Conservation (phyloP, 2,113 vertebrate species). For the Lasiurus borealis region DNA sequence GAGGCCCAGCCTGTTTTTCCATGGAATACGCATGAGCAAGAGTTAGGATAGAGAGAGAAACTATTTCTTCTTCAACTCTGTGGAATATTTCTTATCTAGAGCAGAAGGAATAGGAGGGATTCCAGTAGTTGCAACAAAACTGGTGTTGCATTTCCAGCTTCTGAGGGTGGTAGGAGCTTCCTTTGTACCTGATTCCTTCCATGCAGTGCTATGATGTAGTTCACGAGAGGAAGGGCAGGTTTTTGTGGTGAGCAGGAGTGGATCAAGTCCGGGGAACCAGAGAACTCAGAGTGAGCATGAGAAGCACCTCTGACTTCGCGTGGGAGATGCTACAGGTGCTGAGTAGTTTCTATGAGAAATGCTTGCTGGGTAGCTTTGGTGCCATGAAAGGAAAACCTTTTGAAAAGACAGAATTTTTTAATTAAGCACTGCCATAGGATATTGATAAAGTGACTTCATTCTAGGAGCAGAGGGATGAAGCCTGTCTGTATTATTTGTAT, state of each 20-base stretch:
- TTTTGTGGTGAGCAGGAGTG: background rate
- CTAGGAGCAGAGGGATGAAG: background rate
- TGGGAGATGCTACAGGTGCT: background rate
- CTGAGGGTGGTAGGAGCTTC: background rate
- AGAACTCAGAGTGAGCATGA: background rate
- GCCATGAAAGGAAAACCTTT: background rate
- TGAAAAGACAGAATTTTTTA: conserved; percentile 24
- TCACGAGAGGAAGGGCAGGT: background rate
- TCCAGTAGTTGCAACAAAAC: background rate
- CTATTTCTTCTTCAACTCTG: background rate
- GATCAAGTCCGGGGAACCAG: background rate
- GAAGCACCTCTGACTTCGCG: background rate
- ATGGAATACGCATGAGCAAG: background rate
- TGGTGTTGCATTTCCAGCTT: background rate
- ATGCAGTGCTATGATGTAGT: background rate
- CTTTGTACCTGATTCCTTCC: background rate
- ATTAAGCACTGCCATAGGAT: background rate
- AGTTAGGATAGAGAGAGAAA: background rate
- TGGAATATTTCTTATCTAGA: background rate
- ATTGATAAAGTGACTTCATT: background rate
- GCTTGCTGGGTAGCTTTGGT: background rate
- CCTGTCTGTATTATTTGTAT: background rate
- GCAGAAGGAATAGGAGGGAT: background rate
- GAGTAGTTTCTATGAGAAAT: background rate
- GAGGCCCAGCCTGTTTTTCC: background rate